phyloP scores from a whole-genome alignment of 1,140 invertebrate genomes.

The Brachionus sp. region DNA sequence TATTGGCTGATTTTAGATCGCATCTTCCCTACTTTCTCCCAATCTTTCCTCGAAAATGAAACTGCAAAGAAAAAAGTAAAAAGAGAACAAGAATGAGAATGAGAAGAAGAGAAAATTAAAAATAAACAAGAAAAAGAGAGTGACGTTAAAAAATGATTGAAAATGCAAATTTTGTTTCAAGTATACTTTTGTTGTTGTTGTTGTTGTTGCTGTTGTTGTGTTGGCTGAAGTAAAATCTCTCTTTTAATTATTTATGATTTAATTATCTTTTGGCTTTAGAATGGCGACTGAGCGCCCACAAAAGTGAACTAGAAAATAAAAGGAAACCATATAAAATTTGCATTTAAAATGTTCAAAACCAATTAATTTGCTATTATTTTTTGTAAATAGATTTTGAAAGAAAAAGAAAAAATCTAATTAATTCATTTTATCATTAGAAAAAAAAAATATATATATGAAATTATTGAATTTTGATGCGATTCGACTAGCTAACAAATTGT shows the following conservation, averaged over 20 bases:
- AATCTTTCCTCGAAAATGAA: background rate
- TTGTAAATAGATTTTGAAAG: background rate
- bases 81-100: background rate
- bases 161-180: slow-evolving; percentile 3
- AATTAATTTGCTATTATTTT: slow-evolving; percentile 26
- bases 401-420: slow-evolving; percentile 25
- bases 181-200: background rate
- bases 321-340: slow-evolving; percentile 21
- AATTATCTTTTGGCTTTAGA: background rate
- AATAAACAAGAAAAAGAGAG: background rate
- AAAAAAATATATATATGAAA: background rate
- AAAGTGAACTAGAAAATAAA: background rate
- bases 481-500: background rate
- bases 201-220: background rate
- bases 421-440: slow-evolving; percentile 23
- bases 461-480: slow-evolving; percentile 1
- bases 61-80: background rate
- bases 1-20: background rate
- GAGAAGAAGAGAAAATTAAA: background rate
- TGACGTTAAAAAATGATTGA: background rate
- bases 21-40: background rate
- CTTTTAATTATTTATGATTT: background rate
- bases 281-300: background rate
- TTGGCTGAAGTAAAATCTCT: background rate
- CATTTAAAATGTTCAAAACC: slow-evolving; percentile 24